Conservation (phyloP, 2,888 invertebrate genomes). For the Digitonthophagus gazella region DNA sequence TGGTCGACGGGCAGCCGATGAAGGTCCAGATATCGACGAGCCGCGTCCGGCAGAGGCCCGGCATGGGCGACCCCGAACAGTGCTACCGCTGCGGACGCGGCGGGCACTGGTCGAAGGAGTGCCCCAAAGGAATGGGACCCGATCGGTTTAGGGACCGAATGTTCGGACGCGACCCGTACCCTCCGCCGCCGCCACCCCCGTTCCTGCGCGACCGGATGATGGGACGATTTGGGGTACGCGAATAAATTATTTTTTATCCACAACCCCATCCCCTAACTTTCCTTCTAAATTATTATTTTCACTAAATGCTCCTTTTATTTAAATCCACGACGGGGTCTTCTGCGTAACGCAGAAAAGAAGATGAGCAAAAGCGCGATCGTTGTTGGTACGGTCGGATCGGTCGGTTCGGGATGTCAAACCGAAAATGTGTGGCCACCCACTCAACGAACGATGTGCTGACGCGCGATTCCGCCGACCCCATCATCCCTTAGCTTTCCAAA, state of each 20-base stretch:
- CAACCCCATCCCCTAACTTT: constrained; percentile 13
- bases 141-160: constrained; percentile 85
- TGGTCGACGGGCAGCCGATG: constrained; percentile 88
- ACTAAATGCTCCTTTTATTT: no score
- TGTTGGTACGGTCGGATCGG: no score
- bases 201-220: constrained; percentile 90
- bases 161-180: constrained; percentile 86
- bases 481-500: no score
- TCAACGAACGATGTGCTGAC: no score
- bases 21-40: constrained; percentile 92
- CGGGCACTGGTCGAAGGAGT: constrained; percentile 96
- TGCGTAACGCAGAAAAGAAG: no score
- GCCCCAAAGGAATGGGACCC: constrained; percentile 76
- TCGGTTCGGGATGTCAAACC: no score
- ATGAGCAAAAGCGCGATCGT: no score
- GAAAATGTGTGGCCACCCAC: no score
- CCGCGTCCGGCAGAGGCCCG: constrained; percentile 89
- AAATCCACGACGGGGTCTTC: no score
- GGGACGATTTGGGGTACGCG: constrained; percentile 83
- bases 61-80: constrained; percentile 95
- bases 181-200: constrained; percentile 86
- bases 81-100: constrained; percentile 93
- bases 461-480: no score
- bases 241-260: constrained; percentile 11
- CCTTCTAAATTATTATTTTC: no score